A percentile compares a stretch with the other conserved stretches of the same genome.
These are phyloP conservation scores for Microctonus brassicae DNA, from an alignment of 2,888 invertebrate genomes.

Conservation along the genomic window DNA sequence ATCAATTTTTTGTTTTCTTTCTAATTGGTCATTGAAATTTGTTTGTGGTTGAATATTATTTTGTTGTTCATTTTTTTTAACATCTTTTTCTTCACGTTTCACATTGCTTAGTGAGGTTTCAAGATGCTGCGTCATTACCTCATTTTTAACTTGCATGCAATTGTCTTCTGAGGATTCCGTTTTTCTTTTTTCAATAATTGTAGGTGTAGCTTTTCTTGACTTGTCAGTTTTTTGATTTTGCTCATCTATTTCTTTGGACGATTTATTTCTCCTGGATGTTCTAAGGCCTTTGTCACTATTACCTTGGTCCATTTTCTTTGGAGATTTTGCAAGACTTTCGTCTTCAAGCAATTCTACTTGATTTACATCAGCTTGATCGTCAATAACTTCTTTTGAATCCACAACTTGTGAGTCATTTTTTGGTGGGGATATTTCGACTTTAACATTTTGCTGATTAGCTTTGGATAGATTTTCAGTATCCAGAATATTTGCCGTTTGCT, in stretches of 20 bases:
- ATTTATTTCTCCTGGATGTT: background rate
- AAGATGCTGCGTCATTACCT: slow-evolving; percentile 39
- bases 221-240: background rate
- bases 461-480: background rate
- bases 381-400: background rate
- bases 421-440: background rate
- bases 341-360: slow-evolving; percentile 16
- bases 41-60: slow-evolving; percentile 61
- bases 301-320: background rate
- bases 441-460: background rate
- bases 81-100: slow-evolving; percentile 53
- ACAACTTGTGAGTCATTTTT: background rate
- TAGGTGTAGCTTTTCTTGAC: background rate
- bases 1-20: slow-evolving; percentile 44
- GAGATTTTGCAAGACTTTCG: background rate
- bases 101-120: slow-evolving; percentile 56
- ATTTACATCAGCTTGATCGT: slow-evolving; percentile 23
- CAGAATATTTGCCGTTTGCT: slow-evolving; percentile 18
- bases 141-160: background rate
- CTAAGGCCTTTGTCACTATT: background rate
- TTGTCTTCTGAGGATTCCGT: slow-evolving; percentile 41
- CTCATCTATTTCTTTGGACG: background rate
- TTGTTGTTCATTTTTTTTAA: slow-evolving; percentile 58
- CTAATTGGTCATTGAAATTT: slow-evolving; percentile 44
- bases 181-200: slow-evolving; percentile 37